These are phyloP conservation scores for Ploceus nigricollis DNA, from an alignment of 2,113 vertebrate species.

Conservation along the genomic window DNA sequence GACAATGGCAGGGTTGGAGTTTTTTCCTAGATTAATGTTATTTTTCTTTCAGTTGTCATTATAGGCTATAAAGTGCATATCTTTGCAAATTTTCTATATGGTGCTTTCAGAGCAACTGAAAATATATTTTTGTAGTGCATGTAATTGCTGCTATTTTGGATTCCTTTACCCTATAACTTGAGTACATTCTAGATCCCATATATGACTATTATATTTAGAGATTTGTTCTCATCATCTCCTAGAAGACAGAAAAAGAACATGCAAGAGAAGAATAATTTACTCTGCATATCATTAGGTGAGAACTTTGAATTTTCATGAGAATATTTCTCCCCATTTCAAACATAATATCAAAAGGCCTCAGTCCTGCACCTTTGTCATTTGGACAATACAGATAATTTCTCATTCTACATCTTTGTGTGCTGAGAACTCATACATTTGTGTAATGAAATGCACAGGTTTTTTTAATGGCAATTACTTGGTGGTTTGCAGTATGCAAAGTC, in stretches of 20 bases:
- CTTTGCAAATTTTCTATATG: not conserved
- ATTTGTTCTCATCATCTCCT: not conserved
- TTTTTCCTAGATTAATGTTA: not conserved
- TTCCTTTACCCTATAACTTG: not conserved
- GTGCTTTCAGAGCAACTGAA: not conserved
- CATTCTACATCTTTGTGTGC: not conserved
- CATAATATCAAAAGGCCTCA: not conserved
- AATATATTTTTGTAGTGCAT: not conserved
- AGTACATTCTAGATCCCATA: not conserved
- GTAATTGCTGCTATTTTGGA: not conserved
- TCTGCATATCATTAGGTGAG: not conserved
- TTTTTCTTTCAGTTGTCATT: constrained; percentile 16
- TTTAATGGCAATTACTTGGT: not conserved
- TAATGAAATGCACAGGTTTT: not conserved
- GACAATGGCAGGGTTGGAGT: not conserved
- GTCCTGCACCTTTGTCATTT: not conserved
- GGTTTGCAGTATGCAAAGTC: not conserved
- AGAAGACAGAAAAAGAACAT: not conserved
- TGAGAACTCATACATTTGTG: not conserved
- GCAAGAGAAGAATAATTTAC: not conserved
- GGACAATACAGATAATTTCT: not conserved
- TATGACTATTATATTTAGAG: not conserved
- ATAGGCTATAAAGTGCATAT: not conserved
- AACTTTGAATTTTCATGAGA: not conserved
- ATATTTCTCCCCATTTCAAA: not conserved